These are phyloP conservation scores for Rhinolophus ferrumequinum DNA, from an alignment of 2,113 vertebrate genomes.

Conservation along the genomic window DNA sequence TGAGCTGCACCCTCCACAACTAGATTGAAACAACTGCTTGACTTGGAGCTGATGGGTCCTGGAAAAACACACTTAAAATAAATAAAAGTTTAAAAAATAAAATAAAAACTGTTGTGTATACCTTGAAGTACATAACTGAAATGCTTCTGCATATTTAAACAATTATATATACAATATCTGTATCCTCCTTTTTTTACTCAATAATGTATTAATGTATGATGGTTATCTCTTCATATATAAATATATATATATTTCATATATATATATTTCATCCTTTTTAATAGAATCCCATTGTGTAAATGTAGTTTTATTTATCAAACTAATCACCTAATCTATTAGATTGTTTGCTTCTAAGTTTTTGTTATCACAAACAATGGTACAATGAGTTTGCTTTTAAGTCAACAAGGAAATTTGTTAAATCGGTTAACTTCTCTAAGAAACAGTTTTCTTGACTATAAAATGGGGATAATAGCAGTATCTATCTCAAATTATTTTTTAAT, in stretches of 20 bases:
- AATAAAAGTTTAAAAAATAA: too few species aligned
- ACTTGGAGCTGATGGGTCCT: too few species aligned
- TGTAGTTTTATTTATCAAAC: background rate
- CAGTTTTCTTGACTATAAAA: background rate
- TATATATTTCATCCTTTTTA: background rate
- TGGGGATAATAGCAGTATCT: background rate
- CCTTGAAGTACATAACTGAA: background rate
- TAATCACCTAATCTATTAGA: background rate
- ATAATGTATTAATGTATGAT: background rate
- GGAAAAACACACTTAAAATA: too few species aligned
- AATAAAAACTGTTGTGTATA: background rate
- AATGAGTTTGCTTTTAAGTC: background rate
- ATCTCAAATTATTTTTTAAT: background rate
- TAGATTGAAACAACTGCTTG: too few species aligned
- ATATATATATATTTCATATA: background rate
- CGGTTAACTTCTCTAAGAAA: slow-evolving; percentile 49
- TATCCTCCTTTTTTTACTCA: background rate
- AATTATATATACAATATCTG: background rate
- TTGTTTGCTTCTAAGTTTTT: background rate
- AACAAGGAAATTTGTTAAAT: slow-evolving; percentile 31
- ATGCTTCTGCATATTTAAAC: background rate
- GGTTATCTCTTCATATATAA: background rate
- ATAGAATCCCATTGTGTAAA: background rate
- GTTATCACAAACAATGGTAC: background rate
- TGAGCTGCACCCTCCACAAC: too few species aligned